Conservation (phyloP, 1,140 invertebrate species). For the Drosophila kurseongensis region DNA sequence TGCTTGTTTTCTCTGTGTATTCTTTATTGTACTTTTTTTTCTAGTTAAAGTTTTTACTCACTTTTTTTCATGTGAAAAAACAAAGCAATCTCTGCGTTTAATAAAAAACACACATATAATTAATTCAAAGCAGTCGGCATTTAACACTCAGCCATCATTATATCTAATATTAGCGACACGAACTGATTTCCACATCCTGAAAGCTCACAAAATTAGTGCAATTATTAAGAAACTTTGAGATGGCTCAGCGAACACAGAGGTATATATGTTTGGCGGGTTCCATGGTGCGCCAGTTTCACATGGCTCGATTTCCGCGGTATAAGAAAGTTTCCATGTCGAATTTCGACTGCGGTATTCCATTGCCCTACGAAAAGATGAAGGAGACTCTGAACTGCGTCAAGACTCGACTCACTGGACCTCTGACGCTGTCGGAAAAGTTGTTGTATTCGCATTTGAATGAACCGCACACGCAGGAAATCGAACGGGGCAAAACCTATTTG, state of each 20-base stretch:
- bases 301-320: neutral
- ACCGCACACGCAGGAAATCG: constrained; percentile 92
- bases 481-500: constrained; percentile 95
- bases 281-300: constrained; percentile 17
- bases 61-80: neutral
- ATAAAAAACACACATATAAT: too few relatives aligned
- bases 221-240: neutral
- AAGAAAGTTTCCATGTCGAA: constrained; percentile 94
- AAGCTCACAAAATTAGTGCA: neutral
- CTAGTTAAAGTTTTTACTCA: too few relatives aligned
- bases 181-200: too few relatives aligned
- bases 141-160: constrained; percentile 5
- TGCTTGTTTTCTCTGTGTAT: too few relatives aligned
- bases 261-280: constrained; percentile 20
- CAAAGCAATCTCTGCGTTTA: too few relatives aligned
- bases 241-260: constrained; percentile 13
- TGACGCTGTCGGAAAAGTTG: constrained; percentile 98
- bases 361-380: constrained; percentile 95
- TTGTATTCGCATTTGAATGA: constrained; percentile 99
- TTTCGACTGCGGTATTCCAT: constrained; percentile 91
- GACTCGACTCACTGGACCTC: constrained; percentile 94
- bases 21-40: too few relatives aligned
- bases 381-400: constrained; percentile 93
- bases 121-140: constrained; percentile 3
- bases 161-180: neutral